phyloP scores from a whole-genome alignment of 2,113 vertebrate genomes.

The Setophaga coronata region DNA sequence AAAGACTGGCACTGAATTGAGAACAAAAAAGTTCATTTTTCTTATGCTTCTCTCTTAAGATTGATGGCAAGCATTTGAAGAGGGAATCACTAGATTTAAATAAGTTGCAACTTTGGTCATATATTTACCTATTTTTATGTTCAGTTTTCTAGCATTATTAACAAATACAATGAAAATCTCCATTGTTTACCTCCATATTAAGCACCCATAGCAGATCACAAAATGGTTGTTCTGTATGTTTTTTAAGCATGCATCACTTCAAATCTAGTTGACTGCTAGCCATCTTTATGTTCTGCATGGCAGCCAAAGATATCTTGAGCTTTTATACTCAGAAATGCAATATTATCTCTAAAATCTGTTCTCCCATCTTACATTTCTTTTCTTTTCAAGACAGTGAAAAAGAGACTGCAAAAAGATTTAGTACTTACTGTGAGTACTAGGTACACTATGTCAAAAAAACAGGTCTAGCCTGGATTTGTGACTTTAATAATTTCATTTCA shows the following conservation, averaged over 20 bases:
- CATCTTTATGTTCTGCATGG: neutral
- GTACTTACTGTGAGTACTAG: neutral
- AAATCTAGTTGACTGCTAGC: neutral
- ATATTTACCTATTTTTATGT: neutral
- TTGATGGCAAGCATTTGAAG: neutral
- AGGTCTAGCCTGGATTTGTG: neutral
- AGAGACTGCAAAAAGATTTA: neutral
- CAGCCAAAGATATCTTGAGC: neutral
- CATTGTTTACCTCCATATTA: neutral
- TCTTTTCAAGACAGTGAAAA: neutral
- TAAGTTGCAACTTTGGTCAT: neutral
- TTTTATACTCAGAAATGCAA: neutral
- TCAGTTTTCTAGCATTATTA: neutral
- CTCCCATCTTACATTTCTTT: neutral
- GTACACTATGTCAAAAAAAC: neutral
- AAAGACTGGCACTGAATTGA: neutral
- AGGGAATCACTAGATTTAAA: neutral
- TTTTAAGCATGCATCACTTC: neutral
- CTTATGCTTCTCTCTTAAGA: neutral
- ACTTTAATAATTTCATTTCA: neutral
- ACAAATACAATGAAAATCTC: neutral
- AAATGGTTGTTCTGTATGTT: neutral
- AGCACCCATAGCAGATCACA: neutral
- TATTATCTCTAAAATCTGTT: neutral
- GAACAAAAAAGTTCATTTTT: neutral